These are phyloP conservation scores for Brachyptera risi DNA, from an alignment of 2,888 invertebrate species.

Conservation along the genomic window DNA sequence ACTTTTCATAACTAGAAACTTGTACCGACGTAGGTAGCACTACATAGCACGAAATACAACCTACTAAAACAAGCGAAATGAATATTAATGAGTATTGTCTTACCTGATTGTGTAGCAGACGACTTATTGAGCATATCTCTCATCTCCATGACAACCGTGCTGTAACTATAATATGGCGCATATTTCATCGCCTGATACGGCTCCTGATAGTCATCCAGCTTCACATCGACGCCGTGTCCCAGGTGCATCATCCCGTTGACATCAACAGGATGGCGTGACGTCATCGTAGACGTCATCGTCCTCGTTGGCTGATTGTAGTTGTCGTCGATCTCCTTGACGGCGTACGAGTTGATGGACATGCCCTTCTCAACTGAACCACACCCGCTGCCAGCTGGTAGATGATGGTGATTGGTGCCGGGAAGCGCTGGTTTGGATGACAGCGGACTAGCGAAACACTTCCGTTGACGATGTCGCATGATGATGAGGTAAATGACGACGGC, in stretches of 20 bases:
- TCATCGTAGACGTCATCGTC: constrained; percentile 48
- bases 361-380: constrained; percentile 47
- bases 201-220: constrained; percentile 72
- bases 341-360: constrained; percentile 50
- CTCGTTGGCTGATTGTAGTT: constrained; percentile 37
- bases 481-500: constrained; percentile 69
- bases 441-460: constrained; percentile 70
- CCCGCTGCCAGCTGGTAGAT: constrained; percentile 51
- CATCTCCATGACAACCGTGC: constrained; percentile 71
- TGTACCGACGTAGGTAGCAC: no score
- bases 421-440: constrained; percentile 56
- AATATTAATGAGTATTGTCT: no score
- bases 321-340: constrained; percentile 56
- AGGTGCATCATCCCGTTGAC: constrained; percentile 52
- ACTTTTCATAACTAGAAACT: no score
- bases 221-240: constrained; percentile 48
- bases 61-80: no score
- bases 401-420: constrained; percentile 43
- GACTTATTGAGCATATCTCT: constrained; percentile 53
- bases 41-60: no score
- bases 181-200: constrained; percentile 73
- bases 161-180: constrained; percentile 72
- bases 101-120: constrained; percentile 36
- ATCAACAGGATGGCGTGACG: constrained; percentile 39
- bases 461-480: constrained; percentile 64